Evolutionary conservation across 1,140 invertebrate species (phyloP).

Genomic region (Drosophila pseudoobscura): DNA sequence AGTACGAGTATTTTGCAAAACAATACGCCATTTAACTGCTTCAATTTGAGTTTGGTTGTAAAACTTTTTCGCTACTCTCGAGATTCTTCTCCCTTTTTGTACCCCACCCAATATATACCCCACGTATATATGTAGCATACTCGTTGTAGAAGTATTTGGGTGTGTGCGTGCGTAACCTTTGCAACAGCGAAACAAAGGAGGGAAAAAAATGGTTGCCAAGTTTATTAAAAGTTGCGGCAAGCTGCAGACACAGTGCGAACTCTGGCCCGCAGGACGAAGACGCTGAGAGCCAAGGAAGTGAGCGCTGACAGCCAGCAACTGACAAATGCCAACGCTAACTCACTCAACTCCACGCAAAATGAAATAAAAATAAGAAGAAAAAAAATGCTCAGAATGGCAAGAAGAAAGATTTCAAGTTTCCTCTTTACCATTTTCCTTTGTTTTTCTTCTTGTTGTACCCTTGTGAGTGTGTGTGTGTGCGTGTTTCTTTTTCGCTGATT

Average conservation of each 20-base stretch:
- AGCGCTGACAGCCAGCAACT: constrained; percentile 70
- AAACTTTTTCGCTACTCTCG: constrained; percentile 44
- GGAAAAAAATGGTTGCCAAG: constrained; percentile 61
- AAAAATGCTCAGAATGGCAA: constrained; percentile 44
- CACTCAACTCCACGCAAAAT: constrained; percentile 68
- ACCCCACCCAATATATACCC: constrained; percentile 6
- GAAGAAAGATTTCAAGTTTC: constrained; percentile 59
- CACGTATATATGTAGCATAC: not conserved
- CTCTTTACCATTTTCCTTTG: constrained; percentile 4
- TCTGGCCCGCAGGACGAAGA: constrained; percentile 9
- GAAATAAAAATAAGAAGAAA: constrained; percentile 44
- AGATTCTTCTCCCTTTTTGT: not conserved
- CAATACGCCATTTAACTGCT: constrained; percentile 74
- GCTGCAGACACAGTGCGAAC: constrained; percentile 50
- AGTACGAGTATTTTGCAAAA: constrained; percentile 72
- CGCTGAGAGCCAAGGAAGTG: constrained; percentile 50
- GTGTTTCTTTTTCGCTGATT: constrained; percentile 15
- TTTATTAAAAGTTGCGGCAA: constrained; percentile 75
- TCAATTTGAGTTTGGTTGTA: constrained; percentile 67
- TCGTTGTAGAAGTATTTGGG: constrained; percentile 7
- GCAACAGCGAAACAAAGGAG: constrained; percentile 27
- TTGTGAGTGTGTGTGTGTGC: constrained; percentile 35
- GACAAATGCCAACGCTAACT: constrained; percentile 78
- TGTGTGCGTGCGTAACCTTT: constrained; percentile 47
- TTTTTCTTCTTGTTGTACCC: constrained; percentile 42